These are phyloP conservation scores for Aramus guarauna DNA, from an alignment of 2,113 vertebrate genomes.

Conservation along the genomic window DNA sequence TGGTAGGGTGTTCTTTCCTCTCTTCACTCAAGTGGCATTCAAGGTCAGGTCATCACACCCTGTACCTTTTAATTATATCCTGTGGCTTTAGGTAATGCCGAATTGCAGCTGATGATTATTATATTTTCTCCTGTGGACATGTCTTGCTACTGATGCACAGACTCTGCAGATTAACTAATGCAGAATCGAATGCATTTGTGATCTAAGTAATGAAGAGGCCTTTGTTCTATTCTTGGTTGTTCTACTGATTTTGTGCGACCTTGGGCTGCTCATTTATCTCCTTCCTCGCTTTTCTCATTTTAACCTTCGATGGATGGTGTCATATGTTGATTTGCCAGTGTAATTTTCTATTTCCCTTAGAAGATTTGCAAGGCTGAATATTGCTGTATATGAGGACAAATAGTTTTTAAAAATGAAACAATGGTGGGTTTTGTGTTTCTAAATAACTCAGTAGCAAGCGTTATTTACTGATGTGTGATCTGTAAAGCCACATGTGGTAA, in stretches of 20 bases:
- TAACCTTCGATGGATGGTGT: neutral
- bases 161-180: conserved; percentile 40
- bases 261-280: conserved; percentile 17
- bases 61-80: conserved; percentile 21
- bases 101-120: conserved; percentile 36
- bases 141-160: conserved; percentile 13
- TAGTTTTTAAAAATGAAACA: neutral
- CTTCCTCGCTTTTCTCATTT: conserved; percentile 4
- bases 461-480: neutral
- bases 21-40: neutral
- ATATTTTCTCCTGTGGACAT: conserved; percentile 42
- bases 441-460: neutral
- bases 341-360: neutral
- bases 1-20: neutral
- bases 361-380: neutral
- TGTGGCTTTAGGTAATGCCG: conserved; percentile 23
- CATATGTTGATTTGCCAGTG: neutral
- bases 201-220: conserved; percentile 38
- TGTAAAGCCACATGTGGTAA: neutral
- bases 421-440: neutral
- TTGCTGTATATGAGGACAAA: neutral
- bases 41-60: neutral
- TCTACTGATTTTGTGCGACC: conserved; percentile 44
- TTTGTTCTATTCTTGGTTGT: conserved; percentile 56
- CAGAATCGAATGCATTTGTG: conserved; percentile 38